These are phyloP conservation scores for Grammomys dolichurus DNA, from an alignment of 2,113 vertebrate species.

Conservation along the genomic window DNA sequence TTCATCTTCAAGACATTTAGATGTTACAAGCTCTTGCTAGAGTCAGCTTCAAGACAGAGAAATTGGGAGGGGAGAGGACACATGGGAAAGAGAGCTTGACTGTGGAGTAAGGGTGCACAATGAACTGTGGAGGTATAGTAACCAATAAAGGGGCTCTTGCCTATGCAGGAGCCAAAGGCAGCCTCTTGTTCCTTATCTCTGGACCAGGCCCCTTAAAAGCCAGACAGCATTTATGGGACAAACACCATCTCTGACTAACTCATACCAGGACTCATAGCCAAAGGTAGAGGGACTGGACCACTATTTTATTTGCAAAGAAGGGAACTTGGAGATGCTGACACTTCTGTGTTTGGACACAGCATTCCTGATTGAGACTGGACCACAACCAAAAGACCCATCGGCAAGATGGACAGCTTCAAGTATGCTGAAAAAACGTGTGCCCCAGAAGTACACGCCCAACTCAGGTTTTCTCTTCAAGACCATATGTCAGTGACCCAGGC, in stretches of 20 bases:
- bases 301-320: background rate
- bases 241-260: background rate
- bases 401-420: background rate
- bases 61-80: background rate
- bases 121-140: background rate
- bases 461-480: background rate
- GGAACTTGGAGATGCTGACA: background rate
- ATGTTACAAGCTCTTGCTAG: background rate
- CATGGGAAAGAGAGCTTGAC: background rate
- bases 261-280: background rate
- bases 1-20: background rate
- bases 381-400: background rate
- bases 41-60: background rate
- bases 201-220: background rate
- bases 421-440: background rate
- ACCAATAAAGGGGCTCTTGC: background rate
- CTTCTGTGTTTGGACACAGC: background rate
- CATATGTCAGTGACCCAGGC: background rate
- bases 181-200: background rate
- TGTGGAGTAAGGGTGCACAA: background rate
- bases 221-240: background rate
- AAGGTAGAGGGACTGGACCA: background rate
- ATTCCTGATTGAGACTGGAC: background rate
- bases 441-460: background rate
- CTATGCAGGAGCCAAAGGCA: background rate